Conservation (phyloP, 2,888 invertebrate species). For the Marronus borbonicus region DNA sequence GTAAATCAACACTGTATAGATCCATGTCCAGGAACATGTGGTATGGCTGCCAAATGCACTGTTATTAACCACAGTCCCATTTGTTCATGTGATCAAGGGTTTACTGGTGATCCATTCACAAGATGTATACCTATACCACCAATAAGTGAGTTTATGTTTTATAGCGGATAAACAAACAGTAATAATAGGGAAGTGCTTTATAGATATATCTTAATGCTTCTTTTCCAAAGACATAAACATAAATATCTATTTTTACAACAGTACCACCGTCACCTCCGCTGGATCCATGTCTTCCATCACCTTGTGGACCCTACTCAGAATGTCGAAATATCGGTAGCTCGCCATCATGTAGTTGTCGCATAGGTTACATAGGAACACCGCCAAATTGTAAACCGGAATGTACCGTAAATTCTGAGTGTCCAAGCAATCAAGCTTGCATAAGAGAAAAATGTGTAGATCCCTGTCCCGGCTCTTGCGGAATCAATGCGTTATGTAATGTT, state of each 20-base stretch:
- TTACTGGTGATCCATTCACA: constrained; percentile 77
- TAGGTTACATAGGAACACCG: constrained; percentile 79
- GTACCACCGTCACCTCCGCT: constrained; percentile 57
- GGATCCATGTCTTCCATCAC: constrained; percentile 68
- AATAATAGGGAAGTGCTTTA: too few relatives aligned
- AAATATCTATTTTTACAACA: constrained; percentile 53
- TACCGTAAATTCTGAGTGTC: constrained; percentile 81
- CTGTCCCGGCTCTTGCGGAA: constrained; percentile 87
- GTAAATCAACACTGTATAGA: constrained; percentile 79
- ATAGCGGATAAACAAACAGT: too few relatives aligned
- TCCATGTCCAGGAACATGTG: constrained; percentile 82
- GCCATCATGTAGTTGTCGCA: constrained; percentile 82
- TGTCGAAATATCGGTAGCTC: constrained; percentile 80
- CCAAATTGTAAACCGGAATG: constrained; percentile 75
- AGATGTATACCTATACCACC: constrained; percentile 70
- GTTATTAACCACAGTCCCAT: constrained; percentile 82
- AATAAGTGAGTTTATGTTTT: constrained; percentile 28
- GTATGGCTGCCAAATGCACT: constrained; percentile 79
- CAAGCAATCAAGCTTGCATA: constrained; percentile 83
- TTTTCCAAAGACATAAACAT: background rate
- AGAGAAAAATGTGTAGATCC: constrained; percentile 84
- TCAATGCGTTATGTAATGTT: constrained; percentile 81
- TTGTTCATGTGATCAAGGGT: constrained; percentile 76
- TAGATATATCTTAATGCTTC: too few relatives aligned
- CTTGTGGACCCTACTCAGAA: constrained; percentile 70